Conservation (phyloP, 2,888 invertebrate genomes). For the Rhabditoides inermis region DNA sequence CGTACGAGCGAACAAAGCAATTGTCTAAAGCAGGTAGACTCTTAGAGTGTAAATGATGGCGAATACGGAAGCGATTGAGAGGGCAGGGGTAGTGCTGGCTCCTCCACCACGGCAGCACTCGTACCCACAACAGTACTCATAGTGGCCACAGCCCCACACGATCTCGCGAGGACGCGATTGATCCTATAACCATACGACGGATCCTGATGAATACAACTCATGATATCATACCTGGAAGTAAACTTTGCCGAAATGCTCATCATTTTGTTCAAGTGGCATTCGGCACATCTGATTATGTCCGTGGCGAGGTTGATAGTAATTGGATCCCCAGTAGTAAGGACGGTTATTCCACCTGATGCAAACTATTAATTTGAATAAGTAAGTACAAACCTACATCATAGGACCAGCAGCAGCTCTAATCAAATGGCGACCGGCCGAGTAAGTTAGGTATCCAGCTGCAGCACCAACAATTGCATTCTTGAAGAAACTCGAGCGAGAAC, state of each 20-base stretch:
- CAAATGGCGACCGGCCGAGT: constrained; percentile 47
- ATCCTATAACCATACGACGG: constrained; percentile 22
- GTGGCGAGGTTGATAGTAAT: constrained; percentile 33
- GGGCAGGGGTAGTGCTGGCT: too few species aligned
- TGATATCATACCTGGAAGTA: constrained; percentile 35
- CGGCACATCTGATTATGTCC: constrained; percentile 42
- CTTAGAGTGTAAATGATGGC: too few species aligned
- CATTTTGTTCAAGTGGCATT: constrained; percentile 46
- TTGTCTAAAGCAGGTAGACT: too few species aligned
- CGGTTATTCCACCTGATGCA: constrained; percentile 40
- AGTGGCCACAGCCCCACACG: constrained; percentile 47
- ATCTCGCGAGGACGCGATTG: constrained; percentile 45
- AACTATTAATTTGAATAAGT: background rate
- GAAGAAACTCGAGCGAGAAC: constrained; percentile 40
- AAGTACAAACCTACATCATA: constrained; percentile 38
- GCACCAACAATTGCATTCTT: constrained; percentile 51
- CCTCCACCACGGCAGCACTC: constrained; percentile 39
- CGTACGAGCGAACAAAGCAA: too few species aligned
- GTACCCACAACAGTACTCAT: constrained; percentile 48
- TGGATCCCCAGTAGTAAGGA: constrained; percentile 45
- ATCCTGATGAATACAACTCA: background rate
- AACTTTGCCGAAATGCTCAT: constrained; percentile 45
- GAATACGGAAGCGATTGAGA: too few species aligned
- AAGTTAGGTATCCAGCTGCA: constrained; percentile 49
- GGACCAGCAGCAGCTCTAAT: constrained; percentile 42